Evolutionary conservation across 2,888 invertebrate genomes (phyloP).

Genomic region (Nyleta sp.): DNA sequence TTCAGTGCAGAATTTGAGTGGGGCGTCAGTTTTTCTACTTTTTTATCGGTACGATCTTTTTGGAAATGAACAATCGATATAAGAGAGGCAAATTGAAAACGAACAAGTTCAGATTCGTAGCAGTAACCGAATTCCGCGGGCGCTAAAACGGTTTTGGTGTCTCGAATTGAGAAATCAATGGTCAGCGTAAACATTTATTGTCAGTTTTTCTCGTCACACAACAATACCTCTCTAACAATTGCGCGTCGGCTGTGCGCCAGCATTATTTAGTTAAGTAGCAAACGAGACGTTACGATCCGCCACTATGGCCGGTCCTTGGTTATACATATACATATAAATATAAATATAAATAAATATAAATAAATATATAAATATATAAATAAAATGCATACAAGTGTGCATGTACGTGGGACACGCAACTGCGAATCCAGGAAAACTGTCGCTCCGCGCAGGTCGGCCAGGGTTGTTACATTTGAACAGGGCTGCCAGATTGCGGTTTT

Average conservation of each 20-base stretch:
- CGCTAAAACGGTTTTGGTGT: slow-evolving; percentile 4
- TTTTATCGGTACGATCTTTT: slow-evolving; percentile 7
- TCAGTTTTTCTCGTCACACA: not conserved
- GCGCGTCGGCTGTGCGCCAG: slow-evolving; percentile 45
- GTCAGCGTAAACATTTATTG: not conserved
- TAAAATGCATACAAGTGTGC: no score
- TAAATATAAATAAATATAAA: slow-evolving; percentile 5
- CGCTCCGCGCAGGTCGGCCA: not conserved
- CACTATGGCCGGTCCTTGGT: slow-evolving; percentile 61
- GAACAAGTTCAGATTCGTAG: slow-evolving; percentile 28
- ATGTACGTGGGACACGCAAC: slow-evolving; percentile 20
- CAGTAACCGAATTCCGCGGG: not conserved
- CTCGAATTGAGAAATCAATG: not conserved
- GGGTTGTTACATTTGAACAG: slow-evolving; percentile 33
- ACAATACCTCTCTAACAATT: not conserved
- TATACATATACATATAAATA: slow-evolving; percentile 36
- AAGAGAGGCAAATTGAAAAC: not conserved
- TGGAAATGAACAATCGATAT: not conserved
- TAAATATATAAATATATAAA: no score
- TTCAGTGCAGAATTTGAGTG: not conserved
- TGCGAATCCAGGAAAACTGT: slow-evolving; percentile 31
- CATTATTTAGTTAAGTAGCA: slow-evolving; percentile 50
- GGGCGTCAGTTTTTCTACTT: slow-evolving; percentile 12
- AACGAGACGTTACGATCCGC: slow-evolving; percentile 47
- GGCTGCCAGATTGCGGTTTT: no score